Conservation (phyloP, 2,888 invertebrate genomes). For the Pecten maximus region DNA sequence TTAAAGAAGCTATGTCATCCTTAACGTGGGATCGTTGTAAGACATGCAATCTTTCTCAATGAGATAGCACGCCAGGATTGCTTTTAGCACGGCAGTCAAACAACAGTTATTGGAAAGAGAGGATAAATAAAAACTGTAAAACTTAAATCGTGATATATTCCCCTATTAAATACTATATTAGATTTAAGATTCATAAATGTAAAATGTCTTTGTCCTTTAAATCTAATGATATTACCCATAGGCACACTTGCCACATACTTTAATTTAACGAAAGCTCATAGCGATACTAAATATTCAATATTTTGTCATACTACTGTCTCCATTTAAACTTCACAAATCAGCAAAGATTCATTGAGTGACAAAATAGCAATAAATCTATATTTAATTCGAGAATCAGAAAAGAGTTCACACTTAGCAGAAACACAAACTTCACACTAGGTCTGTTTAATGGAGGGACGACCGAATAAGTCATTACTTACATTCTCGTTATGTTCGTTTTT, state of each 20-base stretch:
- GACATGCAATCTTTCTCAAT: background rate
- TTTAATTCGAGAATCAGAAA: slow-evolving; percentile 1
- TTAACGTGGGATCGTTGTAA: background rate
- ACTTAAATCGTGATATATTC: background rate
- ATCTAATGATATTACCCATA: background rate
- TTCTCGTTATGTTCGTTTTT: background rate
- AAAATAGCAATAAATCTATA: background rate
- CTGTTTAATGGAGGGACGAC: background rate
- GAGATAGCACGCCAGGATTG: background rate
- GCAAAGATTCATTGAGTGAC: slow-evolving; percentile 9
- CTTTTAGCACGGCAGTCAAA: background rate
- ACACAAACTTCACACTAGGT: background rate
- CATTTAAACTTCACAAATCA: slow-evolving; percentile 29
- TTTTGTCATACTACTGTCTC: slow-evolving; percentile 4
- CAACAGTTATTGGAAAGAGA: background rate
- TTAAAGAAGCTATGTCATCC: background rate
- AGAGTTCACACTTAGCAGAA: background rate
- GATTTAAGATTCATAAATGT: slow-evolving; percentile 22
- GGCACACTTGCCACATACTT: background rate
- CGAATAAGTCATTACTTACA: slow-evolving; percentile 15
- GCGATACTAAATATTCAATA: slow-evolving; percentile 27
- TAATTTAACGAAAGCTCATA: background rate
- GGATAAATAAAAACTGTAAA: background rate
- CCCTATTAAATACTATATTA: slow-evolving; percentile 28
- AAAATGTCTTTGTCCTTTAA: slow-evolving; percentile 11